Evolutionary conservation across 2,113 vertebrate species (phyloP).

Genomic region (Gopherus flavomarginatus): DNA sequence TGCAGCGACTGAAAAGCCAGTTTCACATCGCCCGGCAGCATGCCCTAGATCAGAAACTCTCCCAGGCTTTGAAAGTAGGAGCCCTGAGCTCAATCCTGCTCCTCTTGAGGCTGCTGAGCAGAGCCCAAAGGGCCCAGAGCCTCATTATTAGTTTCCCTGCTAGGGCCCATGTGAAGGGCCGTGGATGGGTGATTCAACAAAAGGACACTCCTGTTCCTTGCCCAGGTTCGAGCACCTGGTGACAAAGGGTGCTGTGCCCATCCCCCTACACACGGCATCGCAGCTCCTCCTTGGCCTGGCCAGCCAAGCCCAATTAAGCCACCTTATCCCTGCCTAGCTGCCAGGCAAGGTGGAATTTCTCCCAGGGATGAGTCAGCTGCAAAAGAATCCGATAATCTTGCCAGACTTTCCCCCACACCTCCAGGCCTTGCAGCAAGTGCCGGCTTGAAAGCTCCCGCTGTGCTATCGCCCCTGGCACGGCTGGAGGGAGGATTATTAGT

Average conservation of each 20-base stretch:
- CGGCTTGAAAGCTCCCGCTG: background rate
- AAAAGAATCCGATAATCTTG: background rate
- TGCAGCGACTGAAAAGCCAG: background rate
- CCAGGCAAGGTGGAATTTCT: background rate
- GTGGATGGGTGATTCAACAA: background rate
- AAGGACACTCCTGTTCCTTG: background rate
- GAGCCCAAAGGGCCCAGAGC: background rate
- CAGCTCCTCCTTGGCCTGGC: too few relatives aligned
- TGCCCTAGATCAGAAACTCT: background rate
- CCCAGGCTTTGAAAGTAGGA: background rate
- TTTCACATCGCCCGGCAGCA: background rate
- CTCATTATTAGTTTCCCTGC: background rate
- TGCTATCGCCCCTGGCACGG: background rate
- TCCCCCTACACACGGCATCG: background rate
- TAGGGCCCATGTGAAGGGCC: background rate
- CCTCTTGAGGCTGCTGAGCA: background rate
- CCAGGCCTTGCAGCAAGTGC: background rate
- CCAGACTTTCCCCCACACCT: background rate
- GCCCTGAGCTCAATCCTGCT: background rate
- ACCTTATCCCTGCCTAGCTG: background rate
- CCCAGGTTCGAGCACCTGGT: background rate
- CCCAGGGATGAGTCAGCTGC: background rate
- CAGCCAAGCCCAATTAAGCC: too few relatives aligned
- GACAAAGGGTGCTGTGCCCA: background rate
- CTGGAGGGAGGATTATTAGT: rapidly evolving